Evolutionary conservation across 2,113 vertebrate species (phyloP).

Genomic region (Sinocyclocheilus rhinocerous): DNA sequence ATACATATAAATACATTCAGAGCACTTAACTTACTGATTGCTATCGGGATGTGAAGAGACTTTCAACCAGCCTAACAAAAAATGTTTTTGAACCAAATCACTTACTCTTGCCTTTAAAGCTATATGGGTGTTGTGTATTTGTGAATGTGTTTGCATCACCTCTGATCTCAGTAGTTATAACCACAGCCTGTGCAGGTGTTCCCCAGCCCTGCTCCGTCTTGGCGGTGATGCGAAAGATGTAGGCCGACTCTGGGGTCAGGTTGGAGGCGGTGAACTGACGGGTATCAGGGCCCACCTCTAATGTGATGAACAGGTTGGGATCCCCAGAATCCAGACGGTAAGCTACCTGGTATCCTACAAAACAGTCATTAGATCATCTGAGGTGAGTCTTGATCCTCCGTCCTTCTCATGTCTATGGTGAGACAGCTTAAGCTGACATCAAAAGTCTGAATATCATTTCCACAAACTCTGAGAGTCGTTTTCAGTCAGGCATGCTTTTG

Average conservation of each 20-base stretch:
- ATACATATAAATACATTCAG: too few species aligned
- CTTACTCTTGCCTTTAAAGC: neutral
- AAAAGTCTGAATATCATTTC: constrained; percentile 27
- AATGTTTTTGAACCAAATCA: too few species aligned
- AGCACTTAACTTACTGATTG: too few species aligned
- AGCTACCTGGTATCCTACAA: constrained; percentile 91
- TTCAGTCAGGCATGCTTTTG: constrained; percentile 20
- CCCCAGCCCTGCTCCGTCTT: constrained; percentile 96
- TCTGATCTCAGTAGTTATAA: constrained; percentile 93
- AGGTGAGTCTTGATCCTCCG: neutral
- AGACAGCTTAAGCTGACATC: constrained; percentile 18
- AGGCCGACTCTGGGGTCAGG: constrained; percentile 84
- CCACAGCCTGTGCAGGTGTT: constrained; percentile 83
- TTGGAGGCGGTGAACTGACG: constrained; percentile 90
- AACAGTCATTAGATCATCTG: neutral
- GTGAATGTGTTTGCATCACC: constrained; percentile 71
- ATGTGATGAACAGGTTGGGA: constrained; percentile 86
- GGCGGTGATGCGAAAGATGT: constrained; percentile 86
- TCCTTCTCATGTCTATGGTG: neutral
- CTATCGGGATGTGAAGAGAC: too few species aligned
- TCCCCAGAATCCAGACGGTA: constrained; percentile 87
- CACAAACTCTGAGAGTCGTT: constrained; percentile 13
- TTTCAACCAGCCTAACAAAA: too few species aligned
- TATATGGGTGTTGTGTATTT: neutral
- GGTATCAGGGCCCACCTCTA: constrained; percentile 89